phyloP scores from a whole-genome alignment of 2,888 invertebrate species.

The Cosmorhoe ocellata region DNA sequence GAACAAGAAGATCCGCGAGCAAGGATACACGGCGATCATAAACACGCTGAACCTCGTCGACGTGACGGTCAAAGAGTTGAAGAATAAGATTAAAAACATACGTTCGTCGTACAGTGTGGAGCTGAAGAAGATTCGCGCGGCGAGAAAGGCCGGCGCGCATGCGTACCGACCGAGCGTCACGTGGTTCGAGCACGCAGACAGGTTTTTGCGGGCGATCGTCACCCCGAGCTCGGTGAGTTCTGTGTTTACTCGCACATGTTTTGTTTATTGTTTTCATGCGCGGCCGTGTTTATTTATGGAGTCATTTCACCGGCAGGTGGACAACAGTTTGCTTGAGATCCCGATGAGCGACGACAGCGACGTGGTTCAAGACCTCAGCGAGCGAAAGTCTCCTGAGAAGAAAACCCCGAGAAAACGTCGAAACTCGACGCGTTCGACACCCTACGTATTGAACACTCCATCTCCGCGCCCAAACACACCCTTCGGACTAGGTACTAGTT shows the following conservation, averaged over 20 bases:
- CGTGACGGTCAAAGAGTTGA: conserved; percentile 77
- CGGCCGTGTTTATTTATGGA: conserved; percentile 45
- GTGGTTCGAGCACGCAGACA: conserved; percentile 82
- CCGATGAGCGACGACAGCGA: conserved; percentile 77
- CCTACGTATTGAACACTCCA: conserved; percentile 75
- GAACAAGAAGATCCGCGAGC: conserved; percentile 77
- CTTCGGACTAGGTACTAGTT: conserved; percentile 63
- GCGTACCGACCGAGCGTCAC: conserved; percentile 81
- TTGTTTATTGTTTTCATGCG: conserved; percentile 51
- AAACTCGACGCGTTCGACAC: conserved; percentile 72
- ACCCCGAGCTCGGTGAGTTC: conserved; percentile 79
- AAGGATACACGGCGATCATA: conserved; percentile 77
- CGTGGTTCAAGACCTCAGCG: conserved; percentile 73
- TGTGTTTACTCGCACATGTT: conserved; percentile 47
- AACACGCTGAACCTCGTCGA: conserved; percentile 73
- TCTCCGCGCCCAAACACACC: conserved; percentile 75
- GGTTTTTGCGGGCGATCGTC: conserved; percentile 81
- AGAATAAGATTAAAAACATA: conserved; percentile 80
- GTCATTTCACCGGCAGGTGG: conserved; percentile 63
- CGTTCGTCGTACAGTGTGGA: conserved; percentile 80
- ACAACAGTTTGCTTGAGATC: conserved; percentile 73
- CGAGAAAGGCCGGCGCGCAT: conserved; percentile 79
- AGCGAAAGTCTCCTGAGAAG: conserved; percentile 75
- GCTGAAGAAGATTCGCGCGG: conserved; percentile 80
- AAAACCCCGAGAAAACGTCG: conserved; percentile 74